A percentile compares a stretch with the other conserved stretches of the same genome.
Conservation (phyloP, 2,888 invertebrate species). For the Hybos culiciformis region DNA sequence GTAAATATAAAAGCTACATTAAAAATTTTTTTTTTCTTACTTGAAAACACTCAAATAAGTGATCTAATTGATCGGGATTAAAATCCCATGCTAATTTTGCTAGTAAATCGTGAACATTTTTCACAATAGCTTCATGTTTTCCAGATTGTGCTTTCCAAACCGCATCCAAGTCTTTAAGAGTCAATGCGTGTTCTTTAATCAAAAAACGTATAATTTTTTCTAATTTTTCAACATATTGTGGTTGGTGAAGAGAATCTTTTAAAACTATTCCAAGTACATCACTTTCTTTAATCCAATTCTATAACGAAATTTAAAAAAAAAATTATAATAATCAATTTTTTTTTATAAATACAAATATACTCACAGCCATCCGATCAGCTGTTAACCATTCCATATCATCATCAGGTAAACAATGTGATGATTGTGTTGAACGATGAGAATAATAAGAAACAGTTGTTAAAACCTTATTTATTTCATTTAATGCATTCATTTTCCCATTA, state of each 20-base stretch:
- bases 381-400: constrained; percentile 86
- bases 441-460: constrained; percentile 83
- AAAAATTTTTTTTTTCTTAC: constrained; percentile 36
- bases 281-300: constrained; percentile 94
- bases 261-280: constrained; percentile 89
- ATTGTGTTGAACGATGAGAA: constrained; percentile 54
- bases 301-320: constrained; percentile 21
- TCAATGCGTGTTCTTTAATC: constrained; percentile 83
- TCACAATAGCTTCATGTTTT: constrained; percentile 96
- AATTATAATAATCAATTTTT: neutral
- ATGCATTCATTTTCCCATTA: constrained; percentile 97
- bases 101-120: constrained; percentile 89
- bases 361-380: constrained; percentile 84
- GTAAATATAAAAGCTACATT: constrained; percentile 8
- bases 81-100: constrained; percentile 98
- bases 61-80: constrained; percentile 91
- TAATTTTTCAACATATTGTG: constrained; percentile 93
- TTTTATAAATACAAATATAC: constrained; percentile 24
- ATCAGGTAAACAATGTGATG: constrained; percentile 51
- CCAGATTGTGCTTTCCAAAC: constrained; percentile 96
- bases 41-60: constrained; percentile 94
- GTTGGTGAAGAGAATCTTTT: constrained; percentile 91
- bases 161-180: constrained; percentile 81
- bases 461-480: constrained; percentile 96
- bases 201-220: constrained; percentile 96